These are phyloP conservation scores for Sylvilagus floridanus DNA, from an alignment of 2,797 vertebrate species.

Conservation along the genomic window DNA sequence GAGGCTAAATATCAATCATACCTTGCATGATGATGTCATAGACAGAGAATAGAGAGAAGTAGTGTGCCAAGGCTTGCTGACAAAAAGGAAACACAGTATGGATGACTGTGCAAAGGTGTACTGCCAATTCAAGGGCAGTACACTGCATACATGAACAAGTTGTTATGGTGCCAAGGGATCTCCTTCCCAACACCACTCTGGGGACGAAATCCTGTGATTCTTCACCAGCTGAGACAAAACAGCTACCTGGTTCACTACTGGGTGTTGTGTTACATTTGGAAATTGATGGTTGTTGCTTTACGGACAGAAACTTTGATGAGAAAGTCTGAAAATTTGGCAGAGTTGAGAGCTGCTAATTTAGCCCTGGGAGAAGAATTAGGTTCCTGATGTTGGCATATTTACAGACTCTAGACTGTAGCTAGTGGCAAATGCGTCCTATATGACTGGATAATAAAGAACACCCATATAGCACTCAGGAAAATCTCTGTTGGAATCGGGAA, in stretches of 20 bases:
- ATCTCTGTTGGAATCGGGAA: neutral
- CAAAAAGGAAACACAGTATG: neutral
- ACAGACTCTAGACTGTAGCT: neutral
- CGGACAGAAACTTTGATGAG: neutral
- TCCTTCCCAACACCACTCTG: neutral
- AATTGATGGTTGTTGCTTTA: neutral
- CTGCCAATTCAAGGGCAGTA: neutral
- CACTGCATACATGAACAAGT: neutral
- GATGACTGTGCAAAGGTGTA: neutral
- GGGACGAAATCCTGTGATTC: neutral
- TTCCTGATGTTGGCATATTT: conserved; percentile 18
- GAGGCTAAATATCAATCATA: neutral
- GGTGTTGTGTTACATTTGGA: neutral
- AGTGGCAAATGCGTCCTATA: neutral
- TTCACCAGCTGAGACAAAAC: neutral
- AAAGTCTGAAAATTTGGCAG: conserved; percentile 14
- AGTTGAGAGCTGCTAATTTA: neutral
- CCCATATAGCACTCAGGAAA: neutral
- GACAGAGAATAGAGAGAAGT: neutral
- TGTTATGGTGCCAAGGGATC: neutral
- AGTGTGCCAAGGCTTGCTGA: neutral
- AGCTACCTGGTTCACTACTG: neutral
- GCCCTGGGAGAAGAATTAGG: neutral
- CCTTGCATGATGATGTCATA: neutral
- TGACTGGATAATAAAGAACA: neutral